Evolutionary conservation across 2,888 invertebrate genomes (phyloP).

Genomic region (Andrena marginata): DNA sequence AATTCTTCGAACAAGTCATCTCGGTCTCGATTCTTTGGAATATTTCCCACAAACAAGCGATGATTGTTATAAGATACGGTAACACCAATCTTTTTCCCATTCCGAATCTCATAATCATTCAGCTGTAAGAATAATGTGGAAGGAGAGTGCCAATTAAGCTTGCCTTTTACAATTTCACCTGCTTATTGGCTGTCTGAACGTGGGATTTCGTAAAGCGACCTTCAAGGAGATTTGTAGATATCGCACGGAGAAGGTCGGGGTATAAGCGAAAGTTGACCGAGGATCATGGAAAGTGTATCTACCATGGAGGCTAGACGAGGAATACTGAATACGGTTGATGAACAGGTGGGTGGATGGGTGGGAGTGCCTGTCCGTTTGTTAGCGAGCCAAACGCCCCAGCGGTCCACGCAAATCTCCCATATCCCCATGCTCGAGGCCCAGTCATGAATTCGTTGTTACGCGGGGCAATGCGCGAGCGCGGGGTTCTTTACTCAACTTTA

Average conservation of each 20-base stretch:
- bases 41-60: constrained; percentile 99
- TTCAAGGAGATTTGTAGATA: constrained; percentile 63
- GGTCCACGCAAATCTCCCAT: constrained; percentile 85
- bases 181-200: constrained; percentile 83
- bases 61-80: constrained; percentile 99
- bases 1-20: constrained; percentile 99
- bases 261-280: constrained; percentile 44
- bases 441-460: constrained; percentile 75
- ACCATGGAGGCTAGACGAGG: constrained; percentile 19
- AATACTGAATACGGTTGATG: constrained; percentile 37
- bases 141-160: constrained; percentile 88
- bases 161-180: constrained; percentile 83
- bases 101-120: constrained; percentile 99
- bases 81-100: constrained; percentile 99
- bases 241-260: constrained; percentile 38
- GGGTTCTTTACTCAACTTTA: constrained; percentile 14
- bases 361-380: constrained; percentile 85
- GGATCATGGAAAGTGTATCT: constrained; percentile 48
- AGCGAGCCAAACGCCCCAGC: constrained; percentile 85
- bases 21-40: constrained; percentile 99
- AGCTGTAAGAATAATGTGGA: constrained; percentile 98
- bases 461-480: constrained; percentile 31
- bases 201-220: constrained; percentile 75
- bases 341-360: constrained; percentile 72
- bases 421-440: constrained; percentile 83